Base-by-base conservation (phyloP, 1,140 invertebrate species). In the Atta cephalotes region DNA sequence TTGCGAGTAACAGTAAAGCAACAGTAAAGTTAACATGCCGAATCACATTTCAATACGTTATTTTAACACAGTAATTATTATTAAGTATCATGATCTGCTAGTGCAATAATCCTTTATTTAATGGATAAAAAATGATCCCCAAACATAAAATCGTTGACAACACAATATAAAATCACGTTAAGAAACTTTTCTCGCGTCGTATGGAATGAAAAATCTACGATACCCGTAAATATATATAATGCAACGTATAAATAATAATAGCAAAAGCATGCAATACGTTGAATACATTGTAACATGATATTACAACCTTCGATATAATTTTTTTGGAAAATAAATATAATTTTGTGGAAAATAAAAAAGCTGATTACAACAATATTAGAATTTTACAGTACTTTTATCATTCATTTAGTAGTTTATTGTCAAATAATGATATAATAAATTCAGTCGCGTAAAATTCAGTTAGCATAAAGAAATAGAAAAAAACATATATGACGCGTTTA, bases 51-150 rank as follows among this genome's bases (percentile, higher is more conserved):
- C 16, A 31, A 3, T 9, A 45, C 9, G 9, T 16, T 21, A 63
- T 58, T 39, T 81, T 39, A 16, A 70, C 10, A 39, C 12, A 18
- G 4, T 80, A 45, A 45, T 28, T 39, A 45, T 14, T 12, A 16
- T n/a, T 84, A 60, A 62, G 72, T 12, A 72, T n/a, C 56, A 74
- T 58, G 56, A 21, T 3, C 3, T 35, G 12, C 35, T 49, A 74
- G 4, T 60, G 68, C 18, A 58, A 74, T 49, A 58, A 81, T 60
- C 12, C 6, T 74, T 74, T 74, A 74, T 84, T 84, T 84, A 84
- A 72, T 82, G 21, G 4, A 49, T 35, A 49, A 25, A 39, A 39
- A 74, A 49, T 62, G 28, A 53, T 79, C 0, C 14, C 6, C 3
- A 12, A 18, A 14, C 25, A 16, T 51, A 39, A 60, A 60, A 62